These are phyloP conservation scores for Caenorhabditis sp. DNA, from an alignment of 2,888 invertebrate genomes.

Conservation along the genomic window DNA sequence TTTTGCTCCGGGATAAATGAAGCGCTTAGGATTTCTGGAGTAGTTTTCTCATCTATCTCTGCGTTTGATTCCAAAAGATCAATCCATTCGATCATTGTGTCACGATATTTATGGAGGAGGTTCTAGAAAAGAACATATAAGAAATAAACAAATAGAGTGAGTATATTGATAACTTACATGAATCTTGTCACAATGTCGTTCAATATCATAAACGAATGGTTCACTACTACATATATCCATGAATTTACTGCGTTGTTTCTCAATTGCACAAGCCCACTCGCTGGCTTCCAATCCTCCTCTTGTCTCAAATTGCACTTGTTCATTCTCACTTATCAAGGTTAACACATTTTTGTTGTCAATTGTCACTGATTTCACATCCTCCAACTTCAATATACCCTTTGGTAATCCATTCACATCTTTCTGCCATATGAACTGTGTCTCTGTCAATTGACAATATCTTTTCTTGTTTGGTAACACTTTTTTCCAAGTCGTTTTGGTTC, in stretches of 20 bases:
- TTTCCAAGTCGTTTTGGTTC: constrained; percentile 37
- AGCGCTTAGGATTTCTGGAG: constrained; percentile 35
- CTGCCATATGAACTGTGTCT: constrained; percentile 62
- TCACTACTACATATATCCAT: constrained; percentile 17
- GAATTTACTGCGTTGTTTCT: constrained; percentile 29
- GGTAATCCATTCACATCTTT: constrained; percentile 48
- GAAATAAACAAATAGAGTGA: too few species aligned
- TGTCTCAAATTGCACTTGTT: constrained; percentile 64
- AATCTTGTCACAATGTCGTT: constrained; percentile 46
- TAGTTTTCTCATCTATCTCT: constrained; percentile 24
- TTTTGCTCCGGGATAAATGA: constrained; percentile 30
- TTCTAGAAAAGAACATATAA: constrained; percentile 31
- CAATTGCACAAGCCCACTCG: constrained; percentile 61
- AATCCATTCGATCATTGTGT: constrained; percentile 60
- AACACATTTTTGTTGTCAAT: constrained; percentile 59
- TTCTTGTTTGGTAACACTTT: constrained; percentile 60
- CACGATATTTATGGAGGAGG: constrained; percentile 50
- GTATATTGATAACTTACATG: constrained; percentile 28
- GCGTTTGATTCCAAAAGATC: constrained; percentile 30
- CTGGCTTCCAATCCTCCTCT: constrained; percentile 56
- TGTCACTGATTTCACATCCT: constrained; percentile 52
- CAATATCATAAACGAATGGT: constrained; percentile 35
- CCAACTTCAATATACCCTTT: constrained; percentile 47
- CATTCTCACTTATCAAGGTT: constrained; percentile 45
- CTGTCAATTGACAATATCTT: constrained; percentile 57